Conservation (phyloP, 2,113 vertebrate genomes). For the Notechis scutatus region DNA sequence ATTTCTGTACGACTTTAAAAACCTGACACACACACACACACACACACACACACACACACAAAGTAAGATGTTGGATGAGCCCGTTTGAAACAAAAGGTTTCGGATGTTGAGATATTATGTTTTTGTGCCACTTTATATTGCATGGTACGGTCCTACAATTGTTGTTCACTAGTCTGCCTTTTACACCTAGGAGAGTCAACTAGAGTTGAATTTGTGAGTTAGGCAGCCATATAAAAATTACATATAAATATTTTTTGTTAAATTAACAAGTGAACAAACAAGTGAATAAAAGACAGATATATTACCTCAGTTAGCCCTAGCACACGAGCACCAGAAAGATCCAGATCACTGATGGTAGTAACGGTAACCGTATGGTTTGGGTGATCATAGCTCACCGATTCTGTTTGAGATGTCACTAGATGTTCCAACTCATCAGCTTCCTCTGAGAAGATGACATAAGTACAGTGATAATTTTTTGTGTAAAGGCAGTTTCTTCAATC, state of each 20-base stretch:
- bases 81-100: not conserved
- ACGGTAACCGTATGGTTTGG: slow-evolving; percentile 95
- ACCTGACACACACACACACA: not conserved
- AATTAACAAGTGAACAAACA: not conserved
- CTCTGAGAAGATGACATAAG: slow-evolving; percentile 58
- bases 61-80: not conserved
- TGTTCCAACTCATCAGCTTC: slow-evolving; percentile 85
- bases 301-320: slow-evolving; percentile 72
- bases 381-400: slow-evolving; percentile 86
- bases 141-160: not conserved
- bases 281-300: not conserved
- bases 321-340: slow-evolving; percentile 76
- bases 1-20: not conserved
- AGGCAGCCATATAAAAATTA: not conserved
- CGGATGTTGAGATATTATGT: not conserved
- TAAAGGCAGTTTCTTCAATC: not conserved
- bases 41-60: not conserved
- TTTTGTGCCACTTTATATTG: not conserved
- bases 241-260: not conserved
- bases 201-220: not conserved
- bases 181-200: not conserved
- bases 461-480: not conserved
- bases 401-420: slow-evolving; percentile 72
- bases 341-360: slow-evolving; percentile 90
- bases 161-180: not conserved